Conservation (phyloP, 37 sponge, comb jelly and placozoan genomes). For the Mnemiopsis leidyi region DNA sequence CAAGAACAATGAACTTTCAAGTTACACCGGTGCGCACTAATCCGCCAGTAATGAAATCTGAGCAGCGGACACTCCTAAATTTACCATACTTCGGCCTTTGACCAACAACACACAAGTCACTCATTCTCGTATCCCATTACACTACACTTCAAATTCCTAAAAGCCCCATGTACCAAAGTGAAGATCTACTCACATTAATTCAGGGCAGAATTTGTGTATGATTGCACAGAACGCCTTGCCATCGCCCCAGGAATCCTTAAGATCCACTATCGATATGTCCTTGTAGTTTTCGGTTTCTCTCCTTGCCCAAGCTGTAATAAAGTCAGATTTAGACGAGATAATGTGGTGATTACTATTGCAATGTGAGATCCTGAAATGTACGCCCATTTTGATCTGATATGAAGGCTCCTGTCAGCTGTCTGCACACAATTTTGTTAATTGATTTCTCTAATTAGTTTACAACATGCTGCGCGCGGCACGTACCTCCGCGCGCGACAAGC, state of each 20-base stretch:
- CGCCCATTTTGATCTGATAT: too few relatives aligned
- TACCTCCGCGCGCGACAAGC: neutral
- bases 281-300: neutral
- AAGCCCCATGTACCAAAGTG: neutral
- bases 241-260: conserved; percentile 40
- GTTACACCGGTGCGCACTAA: too few relatives aligned
- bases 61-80: too few relatives aligned
- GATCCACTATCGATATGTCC: conserved; percentile 12
- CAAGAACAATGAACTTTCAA: too few relatives aligned
- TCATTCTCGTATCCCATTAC: too few relatives aligned
- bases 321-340: too few relatives aligned
- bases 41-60: too few relatives aligned
- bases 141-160: neutral
- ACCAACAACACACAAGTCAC: neutral
- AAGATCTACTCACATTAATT: conserved; percentile 16
- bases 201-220: conserved; percentile 55
- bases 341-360: too few relatives aligned
- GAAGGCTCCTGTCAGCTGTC: neutral
- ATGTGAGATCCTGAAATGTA: too few relatives aligned
- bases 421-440: neutral
- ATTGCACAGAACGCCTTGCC: conserved; percentile 40
- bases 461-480: neutral
- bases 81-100: neutral
- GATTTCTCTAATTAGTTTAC: neutral
- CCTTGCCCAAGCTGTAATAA: conserved; percentile 20